phyloP scores from a whole-genome alignment of 2,888 invertebrate species.

The Machimus rusticus region DNA sequence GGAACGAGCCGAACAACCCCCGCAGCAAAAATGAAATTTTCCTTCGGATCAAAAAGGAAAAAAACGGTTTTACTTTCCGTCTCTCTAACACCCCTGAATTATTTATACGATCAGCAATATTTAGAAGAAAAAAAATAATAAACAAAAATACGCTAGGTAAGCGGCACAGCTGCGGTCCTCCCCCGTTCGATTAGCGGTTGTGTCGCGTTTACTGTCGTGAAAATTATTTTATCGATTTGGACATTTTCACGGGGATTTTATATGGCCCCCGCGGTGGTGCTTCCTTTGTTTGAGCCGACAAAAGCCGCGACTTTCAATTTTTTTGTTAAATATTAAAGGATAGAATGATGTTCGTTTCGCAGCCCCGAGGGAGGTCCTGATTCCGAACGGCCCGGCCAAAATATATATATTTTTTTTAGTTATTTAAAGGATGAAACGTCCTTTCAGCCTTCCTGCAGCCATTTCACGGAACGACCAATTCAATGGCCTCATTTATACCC shows the following conservation, averaged over 20 bases:
- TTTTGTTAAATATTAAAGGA: not conserved
- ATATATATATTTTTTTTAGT: not conserved
- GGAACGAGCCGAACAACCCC: not conserved
- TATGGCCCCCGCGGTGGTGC: not conserved
- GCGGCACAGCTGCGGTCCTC: not conserved
- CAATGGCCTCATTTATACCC: not conserved
- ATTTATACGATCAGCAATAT: not conserved
- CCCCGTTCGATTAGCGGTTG: not conserved
- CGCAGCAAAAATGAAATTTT: not conserved
- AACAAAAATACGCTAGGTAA: not conserved
- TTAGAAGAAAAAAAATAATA: not conserved
- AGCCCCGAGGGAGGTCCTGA: not conserved
- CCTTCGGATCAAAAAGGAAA: not conserved
- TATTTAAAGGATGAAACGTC: not conserved
- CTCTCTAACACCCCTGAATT: not conserved
- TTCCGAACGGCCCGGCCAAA: not conserved
- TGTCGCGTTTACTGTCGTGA: not conserved
- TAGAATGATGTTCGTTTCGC: not conserved
- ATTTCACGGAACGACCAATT: constrained; percentile 1
- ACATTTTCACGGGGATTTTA: not conserved
- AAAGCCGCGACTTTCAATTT: not conserved
- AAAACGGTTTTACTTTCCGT: not conserved
- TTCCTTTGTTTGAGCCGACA: not conserved
- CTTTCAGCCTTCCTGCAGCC: not conserved
- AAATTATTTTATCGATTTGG: not conserved